A percentile compares a stretch with the other conserved stretches of the same genome.
Conservation (phyloP, 2,113 vertebrate genomes). For the Sprattus sprattus region DNA sequence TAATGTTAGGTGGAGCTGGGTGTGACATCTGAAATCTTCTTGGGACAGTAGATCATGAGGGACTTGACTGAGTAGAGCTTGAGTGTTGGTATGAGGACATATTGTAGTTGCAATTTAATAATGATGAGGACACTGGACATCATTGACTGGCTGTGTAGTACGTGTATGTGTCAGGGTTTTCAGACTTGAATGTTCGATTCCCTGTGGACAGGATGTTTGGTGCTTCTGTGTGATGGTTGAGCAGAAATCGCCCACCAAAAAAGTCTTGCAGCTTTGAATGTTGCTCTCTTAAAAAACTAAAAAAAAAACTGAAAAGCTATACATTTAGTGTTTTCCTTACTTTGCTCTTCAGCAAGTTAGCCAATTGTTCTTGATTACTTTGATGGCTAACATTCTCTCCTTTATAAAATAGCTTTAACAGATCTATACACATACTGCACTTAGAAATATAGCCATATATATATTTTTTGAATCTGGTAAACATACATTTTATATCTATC, state of each 20-base stretch:
- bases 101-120: not conserved
- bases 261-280: conserved; percentile 43
- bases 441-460: conserved; percentile 41
- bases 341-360: conserved; percentile 48
- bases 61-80: conserved; percentile 51
- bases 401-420: conserved; percentile 46
- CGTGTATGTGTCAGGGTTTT: not conserved
- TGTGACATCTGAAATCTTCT: conserved; percentile 70
- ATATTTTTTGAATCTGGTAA: conserved; percentile 55
- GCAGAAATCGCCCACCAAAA: not conserved
- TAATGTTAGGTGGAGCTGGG: conserved; percentile 57
- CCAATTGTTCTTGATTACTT: conserved; percentile 38
- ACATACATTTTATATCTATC: conserved; percentile 48
- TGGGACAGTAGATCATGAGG: conserved; percentile 62
- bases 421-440: conserved; percentile 49
- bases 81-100: conserved; percentile 20
- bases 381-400: conserved; percentile 27
- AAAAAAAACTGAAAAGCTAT: not conserved
- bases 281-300: conserved; percentile 41
- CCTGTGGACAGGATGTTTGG: not conserved
- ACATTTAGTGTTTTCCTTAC: conserved; percentile 25
- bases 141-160: not conserved
- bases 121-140: not conserved
- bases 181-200: not conserved
- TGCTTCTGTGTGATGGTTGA: not conserved